phyloP scores from a whole-genome alignment of 2,797 vertebrate genomes.

The Poeciliopsis presidionis region DNA sequence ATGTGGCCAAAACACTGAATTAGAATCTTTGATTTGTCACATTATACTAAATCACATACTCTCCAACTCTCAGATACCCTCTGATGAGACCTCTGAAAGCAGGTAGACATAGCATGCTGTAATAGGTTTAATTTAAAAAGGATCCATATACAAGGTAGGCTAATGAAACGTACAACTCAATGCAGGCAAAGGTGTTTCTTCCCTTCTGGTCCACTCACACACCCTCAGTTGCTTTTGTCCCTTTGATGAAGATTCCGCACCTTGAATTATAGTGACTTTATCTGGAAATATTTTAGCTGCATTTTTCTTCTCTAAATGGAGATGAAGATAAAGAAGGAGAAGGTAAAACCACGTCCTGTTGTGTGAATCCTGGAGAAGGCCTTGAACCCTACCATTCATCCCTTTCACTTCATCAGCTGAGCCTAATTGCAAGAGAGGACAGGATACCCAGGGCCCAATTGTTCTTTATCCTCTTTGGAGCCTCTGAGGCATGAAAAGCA shows the following conservation, averaged over 20 bases:
- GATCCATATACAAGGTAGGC: slow-evolving; percentile 37
- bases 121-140: background rate
- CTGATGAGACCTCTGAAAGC: background rate
- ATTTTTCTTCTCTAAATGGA: slow-evolving; percentile 87
- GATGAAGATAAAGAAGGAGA: slow-evolving; percentile 79
- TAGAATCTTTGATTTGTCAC: background rate
- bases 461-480: slow-evolving; percentile 99
- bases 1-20: background rate
- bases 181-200: slow-evolving; percentile 61
- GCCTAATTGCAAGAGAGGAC: slow-evolving; percentile 99
- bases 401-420: slow-evolving; percentile 99
- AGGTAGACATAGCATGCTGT: background rate
- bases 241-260: slow-evolving; percentile 79
- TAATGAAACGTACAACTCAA: slow-evolving; percentile 27
- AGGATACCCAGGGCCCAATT: slow-evolving; percentile 98
- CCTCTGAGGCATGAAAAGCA: slow-evolving; percentile 99
- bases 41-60: background rate
- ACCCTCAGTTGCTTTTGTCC: slow-evolving; percentile 73
- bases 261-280: slow-evolving; percentile 87
- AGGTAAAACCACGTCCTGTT: slow-evolving; percentile 91
- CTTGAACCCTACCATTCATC: slow-evolving; percentile 99
- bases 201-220: slow-evolving; percentile 70
- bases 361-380: slow-evolving; percentile 96
- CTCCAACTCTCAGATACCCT: background rate
- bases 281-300: slow-evolving; percentile 98